Base-by-base conservation (phyloP, 2,797 vertebrate genomes). In the Ambastaia sidthimunki region DNA sequence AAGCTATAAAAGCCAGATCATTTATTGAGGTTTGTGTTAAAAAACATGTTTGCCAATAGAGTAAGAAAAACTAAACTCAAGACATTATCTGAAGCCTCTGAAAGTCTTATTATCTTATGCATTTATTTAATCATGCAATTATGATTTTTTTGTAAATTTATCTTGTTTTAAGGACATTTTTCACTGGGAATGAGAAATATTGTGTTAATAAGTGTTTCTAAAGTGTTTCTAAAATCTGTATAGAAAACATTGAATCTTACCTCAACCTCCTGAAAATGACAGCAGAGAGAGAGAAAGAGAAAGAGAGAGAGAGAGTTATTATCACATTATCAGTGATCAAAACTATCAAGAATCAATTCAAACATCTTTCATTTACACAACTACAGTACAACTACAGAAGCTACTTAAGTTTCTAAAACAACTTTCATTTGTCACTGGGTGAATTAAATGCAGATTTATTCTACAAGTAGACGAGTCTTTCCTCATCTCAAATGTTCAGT, bases 211-310 rank as follows among this genome's bases (percentile, higher is more conserved):
- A 37, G n/a, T n/a, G n/a, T n/a, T n/a, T n/a, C n/a, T n/a, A 3
- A 12, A 60, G 13, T 23, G 31, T 54, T 2, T 41, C 10, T 66
- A 65, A 62, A 31, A 19, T 16, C 31, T 23, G 37, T 37, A 16
- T 3, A 55, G 13, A 34, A 13, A 34, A 82, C 34, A 28, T 1
- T 63, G 28, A 4, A 74, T 95, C 97, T 94, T 96, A 98, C 97
- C 96, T 98, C 97, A 82, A 96, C 97, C 93, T 98, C 97, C 97
- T 98, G 94, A 89, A 88, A 83, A 92, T 57, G 94, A 76, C 91
- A 93, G 95, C 94, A 92, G 91, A 90, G 89, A 90, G 90, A 89
- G 80, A 50, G 28, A 63, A 48, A 75, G 57, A 65, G 54, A 70
- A 23, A 76, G 7, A 86, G 75, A 89, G 52, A 86, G 87, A 91